Conservation (phyloP, 2,113 vertebrate genomes). For the Antennarius striatus region DNA sequence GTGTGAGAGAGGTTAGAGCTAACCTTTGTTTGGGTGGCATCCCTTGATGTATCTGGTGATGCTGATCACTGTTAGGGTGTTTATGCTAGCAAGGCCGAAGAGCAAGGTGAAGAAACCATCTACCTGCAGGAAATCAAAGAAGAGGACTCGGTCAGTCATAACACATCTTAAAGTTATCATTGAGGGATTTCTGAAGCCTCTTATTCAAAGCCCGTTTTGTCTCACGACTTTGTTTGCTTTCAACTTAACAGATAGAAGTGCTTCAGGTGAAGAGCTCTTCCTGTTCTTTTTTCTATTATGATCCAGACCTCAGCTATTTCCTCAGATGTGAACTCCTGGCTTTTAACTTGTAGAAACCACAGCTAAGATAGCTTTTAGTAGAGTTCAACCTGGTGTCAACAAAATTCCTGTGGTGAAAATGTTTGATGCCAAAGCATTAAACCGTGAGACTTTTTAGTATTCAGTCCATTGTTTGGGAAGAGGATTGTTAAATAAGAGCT, state of each 20-base stretch:
- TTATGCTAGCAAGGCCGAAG: slow-evolving; percentile 89
- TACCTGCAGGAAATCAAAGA: slow-evolving; percentile 73
- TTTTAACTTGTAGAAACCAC: slow-evolving; percentile 1
- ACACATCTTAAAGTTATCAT: neutral
- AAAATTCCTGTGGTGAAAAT: neutral
- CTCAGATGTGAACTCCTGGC: slow-evolving; percentile 7
- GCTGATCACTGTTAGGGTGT: slow-evolving; percentile 89
- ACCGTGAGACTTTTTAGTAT: neutral
- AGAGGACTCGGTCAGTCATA: neutral
- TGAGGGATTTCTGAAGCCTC: neutral
- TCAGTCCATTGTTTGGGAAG: slow-evolving; percentile 9
- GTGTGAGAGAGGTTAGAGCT: slow-evolving; percentile 16
- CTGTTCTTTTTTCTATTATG: slow-evolving; percentile 7
- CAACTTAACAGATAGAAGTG: slow-evolving; percentile 23
- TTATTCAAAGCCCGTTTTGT: slow-evolving; percentile 2
- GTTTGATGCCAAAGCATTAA: neutral
- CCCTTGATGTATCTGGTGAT: slow-evolving; percentile 88
- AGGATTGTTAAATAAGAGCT: slow-evolving; percentile 43
- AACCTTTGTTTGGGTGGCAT: slow-evolving; percentile 85
- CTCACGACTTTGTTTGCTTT: slow-evolving; percentile 24
- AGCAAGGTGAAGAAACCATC: slow-evolving; percentile 90
- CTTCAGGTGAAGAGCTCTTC: slow-evolving; percentile 21
- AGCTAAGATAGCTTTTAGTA: slow-evolving; percentile 10
- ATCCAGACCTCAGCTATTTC: slow-evolving; percentile 29
- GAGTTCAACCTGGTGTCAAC: neutral